phyloP scores from a whole-genome alignment of 2,797 vertebrate species.

The Coluber constrictor region DNA sequence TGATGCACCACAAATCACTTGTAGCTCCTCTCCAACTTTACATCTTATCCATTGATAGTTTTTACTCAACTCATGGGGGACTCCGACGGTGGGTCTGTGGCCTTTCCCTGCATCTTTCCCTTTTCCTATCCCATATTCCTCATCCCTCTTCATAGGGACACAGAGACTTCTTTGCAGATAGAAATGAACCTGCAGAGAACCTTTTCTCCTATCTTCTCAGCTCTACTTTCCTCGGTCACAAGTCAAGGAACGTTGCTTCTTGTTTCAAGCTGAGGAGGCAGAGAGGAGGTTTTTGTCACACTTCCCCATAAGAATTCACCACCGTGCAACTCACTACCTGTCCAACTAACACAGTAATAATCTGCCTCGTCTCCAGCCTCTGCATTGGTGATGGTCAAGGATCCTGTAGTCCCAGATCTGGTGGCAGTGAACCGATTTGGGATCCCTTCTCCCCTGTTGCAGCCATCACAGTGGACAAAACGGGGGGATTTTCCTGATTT shows the following conservation, averaged over 20 bases:
- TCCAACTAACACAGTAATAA: neutral
- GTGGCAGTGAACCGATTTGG: neutral
- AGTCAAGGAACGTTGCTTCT: accelerated
- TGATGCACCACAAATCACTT: too few species aligned
- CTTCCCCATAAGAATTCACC: neutral
- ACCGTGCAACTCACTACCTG: accelerated
- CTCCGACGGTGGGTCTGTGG: too few species aligned
- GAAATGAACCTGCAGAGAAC: too few species aligned
- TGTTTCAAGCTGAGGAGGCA: too few species aligned
- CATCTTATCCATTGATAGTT: too few species aligned
- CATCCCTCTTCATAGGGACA: too few species aligned
- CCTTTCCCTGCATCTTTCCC: too few species aligned
- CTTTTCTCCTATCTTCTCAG: neutral
- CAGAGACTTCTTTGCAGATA: too few species aligned
- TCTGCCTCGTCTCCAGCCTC: neutral
- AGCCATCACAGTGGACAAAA: neutral
- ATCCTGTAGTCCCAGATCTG: accelerated
- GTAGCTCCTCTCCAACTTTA: too few species aligned
- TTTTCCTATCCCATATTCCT: too few species aligned
- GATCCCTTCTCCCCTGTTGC: neutral
- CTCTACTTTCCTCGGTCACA: accelerated
- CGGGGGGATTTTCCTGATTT: neutral
- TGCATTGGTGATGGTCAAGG: neutral
- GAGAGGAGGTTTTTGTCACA: too few species aligned
- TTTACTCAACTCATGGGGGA: too few species aligned